Evolutionary conservation across 2,797 vertebrate genomes (phyloP).

Genomic region (Acanthiza pusilla): DNA sequence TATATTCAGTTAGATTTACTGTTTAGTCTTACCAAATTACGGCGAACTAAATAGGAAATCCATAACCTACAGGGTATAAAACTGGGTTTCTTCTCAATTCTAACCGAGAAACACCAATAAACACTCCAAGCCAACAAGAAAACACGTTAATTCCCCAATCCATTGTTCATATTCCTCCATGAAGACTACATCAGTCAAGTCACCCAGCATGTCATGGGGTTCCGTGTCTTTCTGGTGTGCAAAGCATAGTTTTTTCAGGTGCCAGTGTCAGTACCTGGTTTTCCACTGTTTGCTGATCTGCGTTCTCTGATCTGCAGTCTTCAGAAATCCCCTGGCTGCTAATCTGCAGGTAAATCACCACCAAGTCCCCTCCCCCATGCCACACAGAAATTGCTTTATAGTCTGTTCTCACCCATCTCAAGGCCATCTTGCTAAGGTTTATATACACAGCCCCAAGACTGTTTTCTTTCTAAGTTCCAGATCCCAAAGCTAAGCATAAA

Average conservation of each 20-base stretch:
- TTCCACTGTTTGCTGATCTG: neutral
- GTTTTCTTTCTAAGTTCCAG: neutral
- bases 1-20: neutral
- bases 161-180: neutral
- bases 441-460: neutral
- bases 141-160: fast-evolving
- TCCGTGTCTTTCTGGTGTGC: neutral
- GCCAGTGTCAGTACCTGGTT: neutral
- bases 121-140: neutral
- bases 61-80: neutral
- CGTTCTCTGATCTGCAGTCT: neutral
- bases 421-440: neutral
- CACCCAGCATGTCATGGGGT: neutral
- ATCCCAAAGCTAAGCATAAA: neutral
- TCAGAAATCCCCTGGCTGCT: neutral
- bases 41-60: neutral
- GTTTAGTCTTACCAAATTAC: neutral
- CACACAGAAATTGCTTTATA: neutral
- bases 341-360: neutral
- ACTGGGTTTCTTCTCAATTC: neutral
- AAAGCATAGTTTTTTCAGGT: neutral
- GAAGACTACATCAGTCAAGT: neutral
- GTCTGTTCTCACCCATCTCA: neutral
- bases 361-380: fast-evolving
- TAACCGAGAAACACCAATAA: neutral